phyloP scores from a whole-genome alignment of 2,888 invertebrate genomes.

The Helobdella robusta region DNA sequence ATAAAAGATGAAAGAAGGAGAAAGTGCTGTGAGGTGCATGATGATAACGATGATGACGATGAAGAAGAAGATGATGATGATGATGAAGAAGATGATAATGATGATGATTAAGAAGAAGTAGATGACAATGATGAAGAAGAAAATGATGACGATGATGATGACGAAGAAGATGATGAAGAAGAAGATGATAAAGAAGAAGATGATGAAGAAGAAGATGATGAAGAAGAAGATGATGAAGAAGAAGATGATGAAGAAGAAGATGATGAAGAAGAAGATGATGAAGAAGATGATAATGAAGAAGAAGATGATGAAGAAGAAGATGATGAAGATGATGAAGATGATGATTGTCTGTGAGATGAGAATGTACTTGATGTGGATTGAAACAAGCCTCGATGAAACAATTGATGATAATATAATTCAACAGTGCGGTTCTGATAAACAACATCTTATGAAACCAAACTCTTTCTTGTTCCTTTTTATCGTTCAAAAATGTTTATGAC shows the following conservation, averaged over 20 bases:
- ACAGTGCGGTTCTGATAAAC: too few species aligned
- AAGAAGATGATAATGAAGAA: slow-evolving; percentile 5
- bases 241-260: slow-evolving; percentile 6
- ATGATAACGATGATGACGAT: neutral
- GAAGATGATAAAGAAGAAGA: slow-evolving; percentile 15
- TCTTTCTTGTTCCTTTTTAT: too few species aligned
- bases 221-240: slow-evolving; percentile 8
- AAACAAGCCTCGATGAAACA: too few species aligned
- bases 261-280: slow-evolving; percentile 14
- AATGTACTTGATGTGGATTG: too few species aligned
- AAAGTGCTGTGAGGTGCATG: neutral
- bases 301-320: slow-evolving; percentile 4
- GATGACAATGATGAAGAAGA: slow-evolving; percentile 9
- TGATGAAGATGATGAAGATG: slow-evolving; percentile 5
- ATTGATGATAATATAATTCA: too few species aligned
- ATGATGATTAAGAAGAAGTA: neutral
- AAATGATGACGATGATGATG: slow-evolving; percentile 2
- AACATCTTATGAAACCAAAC: too few species aligned
- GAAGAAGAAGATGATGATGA: neutral
- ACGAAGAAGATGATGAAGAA: slow-evolving; percentile 12
- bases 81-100: neutral
- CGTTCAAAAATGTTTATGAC: too few species aligned
- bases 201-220: slow-evolving; percentile 2
- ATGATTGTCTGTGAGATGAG: slow-evolving; percentile 1
- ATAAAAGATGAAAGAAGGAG: neutral